Percentiles rank a stretch among this genome's conserved stretches.
phyloP scores from a whole-genome alignment of 2,113 vertebrate species.

The Tragelaphus strepsiceros region DNA sequence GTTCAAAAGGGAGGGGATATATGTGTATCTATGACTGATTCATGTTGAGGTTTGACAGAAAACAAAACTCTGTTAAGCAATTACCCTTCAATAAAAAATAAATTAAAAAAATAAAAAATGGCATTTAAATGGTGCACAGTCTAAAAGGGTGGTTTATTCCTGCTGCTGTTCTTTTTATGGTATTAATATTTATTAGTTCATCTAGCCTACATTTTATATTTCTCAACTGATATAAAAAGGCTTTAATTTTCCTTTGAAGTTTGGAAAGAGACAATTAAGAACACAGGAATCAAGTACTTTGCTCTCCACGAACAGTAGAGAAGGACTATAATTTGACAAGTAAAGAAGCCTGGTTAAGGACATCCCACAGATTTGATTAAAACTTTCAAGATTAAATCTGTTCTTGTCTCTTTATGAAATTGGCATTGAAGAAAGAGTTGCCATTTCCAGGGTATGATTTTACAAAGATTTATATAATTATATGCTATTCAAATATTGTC shows the following conservation, averaged over 20 bases:
- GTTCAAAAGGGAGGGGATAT: neutral
- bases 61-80: neutral
- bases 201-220: conserved; percentile 21
- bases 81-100: neutral
- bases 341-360: conserved; percentile 38
- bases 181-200: conserved; percentile 44
- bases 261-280: conserved; percentile 62
- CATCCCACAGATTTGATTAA: conserved; percentile 47
- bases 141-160: conserved; percentile 4
- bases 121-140: neutral
- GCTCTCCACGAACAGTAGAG: neutral
- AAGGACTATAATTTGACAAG: conserved; percentile 54
- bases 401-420: neutral
- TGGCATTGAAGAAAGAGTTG: conserved; percentile 6
- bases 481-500: neutral
- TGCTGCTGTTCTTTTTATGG: neutral
- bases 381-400: conserved; percentile 41
- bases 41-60: neutral
- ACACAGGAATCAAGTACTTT: neutral
- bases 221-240: conserved; percentile 46
- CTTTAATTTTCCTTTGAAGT: conserved; percentile 41
- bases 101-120: neutral
- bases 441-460: neutral
- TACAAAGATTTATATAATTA: conserved; percentile 47
- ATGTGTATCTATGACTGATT: neutral